phyloP scores from a whole-genome alignment of 2,797 vertebrate genomes.

The Amblyraja radiata region DNA sequence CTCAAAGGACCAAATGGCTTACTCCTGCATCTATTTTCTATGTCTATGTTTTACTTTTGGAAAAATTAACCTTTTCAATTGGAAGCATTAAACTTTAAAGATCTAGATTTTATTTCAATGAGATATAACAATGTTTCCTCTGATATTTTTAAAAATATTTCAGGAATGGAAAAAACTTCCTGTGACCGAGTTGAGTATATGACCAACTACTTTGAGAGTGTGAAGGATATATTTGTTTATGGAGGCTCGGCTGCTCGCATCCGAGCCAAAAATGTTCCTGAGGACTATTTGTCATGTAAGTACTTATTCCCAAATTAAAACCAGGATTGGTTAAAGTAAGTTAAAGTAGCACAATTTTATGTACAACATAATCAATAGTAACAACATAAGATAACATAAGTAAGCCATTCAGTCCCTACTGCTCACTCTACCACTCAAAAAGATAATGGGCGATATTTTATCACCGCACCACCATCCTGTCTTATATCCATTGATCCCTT shows the following conservation, averaged over 20 bases:
- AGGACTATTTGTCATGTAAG: constrained; percentile 77
- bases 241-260: constrained; percentile 78
- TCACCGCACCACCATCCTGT: background rate
- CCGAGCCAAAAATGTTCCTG: constrained; percentile 63
- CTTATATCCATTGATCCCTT: too few relatives aligned
- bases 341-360: constrained; percentile 5
- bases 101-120: background rate
- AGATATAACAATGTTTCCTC: background rate
- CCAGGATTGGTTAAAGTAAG: background rate
- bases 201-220: constrained; percentile 59
- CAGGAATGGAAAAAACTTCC: constrained; percentile 85
- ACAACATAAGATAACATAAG: background rate
- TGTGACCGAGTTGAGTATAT: constrained; percentile 67
- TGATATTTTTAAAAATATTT: constrained; percentile 32
- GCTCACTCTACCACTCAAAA: too few relatives aligned
- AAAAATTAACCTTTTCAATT: background rate
- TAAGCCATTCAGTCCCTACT: too few relatives aligned
- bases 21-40: too few relatives aligned
- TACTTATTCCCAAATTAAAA: constrained; percentile 39
- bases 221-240: constrained; percentile 68
- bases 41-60: too few relatives aligned
- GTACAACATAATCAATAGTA: background rate
- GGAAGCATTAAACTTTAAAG: background rate
- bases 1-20: too few relatives aligned
- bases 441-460: background rate